These are phyloP conservation scores for Diachasma alloeum DNA, from an alignment of 1,140 invertebrate genomes.

Conservation along the genomic window DNA sequence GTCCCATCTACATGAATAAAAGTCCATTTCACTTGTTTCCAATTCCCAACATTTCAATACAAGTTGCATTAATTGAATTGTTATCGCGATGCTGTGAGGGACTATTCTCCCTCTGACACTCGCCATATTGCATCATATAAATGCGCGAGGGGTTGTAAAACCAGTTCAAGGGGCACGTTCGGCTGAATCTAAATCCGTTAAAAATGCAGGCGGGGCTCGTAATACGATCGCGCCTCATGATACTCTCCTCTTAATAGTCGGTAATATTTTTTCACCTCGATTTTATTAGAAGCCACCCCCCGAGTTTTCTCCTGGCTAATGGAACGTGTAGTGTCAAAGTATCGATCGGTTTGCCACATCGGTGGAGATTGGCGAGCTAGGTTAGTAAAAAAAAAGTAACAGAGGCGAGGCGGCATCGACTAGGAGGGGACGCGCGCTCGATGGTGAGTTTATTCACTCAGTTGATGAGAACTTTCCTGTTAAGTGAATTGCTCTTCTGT, in stretches of 20 bases:
- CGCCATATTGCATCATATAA: not conserved
- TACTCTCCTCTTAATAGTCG: not conserved
- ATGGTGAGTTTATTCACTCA: conserved; percentile 14
- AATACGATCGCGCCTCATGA: not conserved
- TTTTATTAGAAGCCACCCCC: not conserved
- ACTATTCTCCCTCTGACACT: not conserved
- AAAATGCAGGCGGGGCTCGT: too few relatives aligned
- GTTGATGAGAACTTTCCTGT: not conserved
- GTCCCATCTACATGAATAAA: not conserved
- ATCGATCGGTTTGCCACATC: conserved; percentile 17
- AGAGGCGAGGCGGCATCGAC: too few relatives aligned
- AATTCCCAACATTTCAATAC: not conserved
- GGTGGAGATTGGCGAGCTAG: conserved; percentile 18
- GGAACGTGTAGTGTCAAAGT: conserved; percentile 19
- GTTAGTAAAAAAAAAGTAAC: conserved; percentile 1
- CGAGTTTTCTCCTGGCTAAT: conserved; percentile 1
- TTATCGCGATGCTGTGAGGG: conserved; percentile 1
- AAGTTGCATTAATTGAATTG: conserved; percentile 8
- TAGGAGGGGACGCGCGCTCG: not conserved
- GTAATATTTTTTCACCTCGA: not conserved
- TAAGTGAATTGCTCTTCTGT: conserved; percentile 2
- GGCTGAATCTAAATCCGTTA: too few relatives aligned
- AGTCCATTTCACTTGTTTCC: not conserved
- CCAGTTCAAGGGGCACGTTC: not conserved
- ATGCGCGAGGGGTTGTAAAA: not conserved